phyloP scores from a whole-genome alignment of 2,797 vertebrate genomes.

The Galago senegalensis region DNA sequence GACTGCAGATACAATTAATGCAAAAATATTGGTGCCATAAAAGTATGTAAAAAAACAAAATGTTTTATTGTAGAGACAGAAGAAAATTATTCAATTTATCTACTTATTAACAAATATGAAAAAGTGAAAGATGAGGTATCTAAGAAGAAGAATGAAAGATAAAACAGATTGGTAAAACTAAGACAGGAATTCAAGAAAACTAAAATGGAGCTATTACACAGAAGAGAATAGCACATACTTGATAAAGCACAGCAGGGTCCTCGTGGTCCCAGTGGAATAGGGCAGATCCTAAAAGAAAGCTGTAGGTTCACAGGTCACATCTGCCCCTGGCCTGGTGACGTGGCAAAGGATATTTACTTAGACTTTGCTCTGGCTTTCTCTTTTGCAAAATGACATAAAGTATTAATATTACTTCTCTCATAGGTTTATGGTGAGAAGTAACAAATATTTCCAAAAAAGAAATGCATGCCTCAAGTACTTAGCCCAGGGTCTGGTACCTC shows the following conservation, averaged over 20 bases:
- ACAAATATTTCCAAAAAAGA: background rate
- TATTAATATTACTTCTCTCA: background rate
- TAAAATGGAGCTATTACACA: background rate
- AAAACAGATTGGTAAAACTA: background rate
- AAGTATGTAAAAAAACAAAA: background rate
- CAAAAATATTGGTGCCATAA: background rate
- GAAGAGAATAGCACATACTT: background rate
- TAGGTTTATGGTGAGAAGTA: background rate
- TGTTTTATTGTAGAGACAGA: background rate
- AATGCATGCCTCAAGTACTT: background rate
- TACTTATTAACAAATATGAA: background rate
- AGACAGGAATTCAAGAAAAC: background rate
- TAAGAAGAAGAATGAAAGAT: background rate
- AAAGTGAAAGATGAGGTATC: background rate
- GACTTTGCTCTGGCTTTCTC: background rate
- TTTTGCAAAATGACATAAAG: background rate
- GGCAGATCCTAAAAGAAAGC: background rate
- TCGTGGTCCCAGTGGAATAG: background rate
- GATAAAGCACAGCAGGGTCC: background rate
- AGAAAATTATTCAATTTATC: background rate
- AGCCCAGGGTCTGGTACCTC: background rate
- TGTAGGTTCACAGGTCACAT: background rate
- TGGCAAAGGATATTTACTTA: background rate
- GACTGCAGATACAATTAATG: background rate
- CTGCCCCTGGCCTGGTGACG: background rate